These are phyloP conservation scores for Saxicola maurus DNA, from an alignment of 2,797 vertebrate genomes.

Conservation along the genomic window DNA sequence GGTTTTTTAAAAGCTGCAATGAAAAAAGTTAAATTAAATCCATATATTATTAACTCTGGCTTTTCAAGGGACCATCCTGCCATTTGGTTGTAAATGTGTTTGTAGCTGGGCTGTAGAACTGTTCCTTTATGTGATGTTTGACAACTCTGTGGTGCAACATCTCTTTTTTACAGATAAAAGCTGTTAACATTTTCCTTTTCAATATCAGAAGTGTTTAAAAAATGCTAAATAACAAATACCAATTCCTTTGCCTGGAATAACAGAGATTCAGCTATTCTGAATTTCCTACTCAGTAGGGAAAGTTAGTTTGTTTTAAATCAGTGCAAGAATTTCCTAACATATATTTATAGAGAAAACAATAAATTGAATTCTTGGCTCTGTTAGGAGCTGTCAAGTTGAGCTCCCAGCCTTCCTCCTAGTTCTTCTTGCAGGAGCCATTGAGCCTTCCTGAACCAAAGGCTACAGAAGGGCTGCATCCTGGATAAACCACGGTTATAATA, in stretches of 20 bases:
- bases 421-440: background rate
- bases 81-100: background rate
- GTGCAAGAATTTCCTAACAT: background rate
- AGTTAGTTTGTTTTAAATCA: constrained; percentile 5
- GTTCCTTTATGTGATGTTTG: background rate
- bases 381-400: background rate
- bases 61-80: background rate
- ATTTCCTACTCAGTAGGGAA: background rate
- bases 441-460: background rate
- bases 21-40: background rate
- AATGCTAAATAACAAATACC: background rate
- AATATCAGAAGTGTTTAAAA: background rate
- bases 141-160: background rate
- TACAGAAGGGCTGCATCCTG: background rate
- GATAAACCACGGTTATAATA: rapidly evolving
- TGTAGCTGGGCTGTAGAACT: background rate
- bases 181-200: background rate
- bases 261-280: background rate
- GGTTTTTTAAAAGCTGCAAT: background rate
- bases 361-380: background rate
- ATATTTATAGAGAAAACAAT: background rate
- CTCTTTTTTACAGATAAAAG: background rate
- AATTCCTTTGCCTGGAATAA: background rate
- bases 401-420: background rate
- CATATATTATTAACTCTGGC: background rate